A percentile compares a stretch with the other conserved stretches of the same genome.
Conservation (phyloP, 2,113 vertebrate species). For the Xiphophorus hellerii region DNA sequence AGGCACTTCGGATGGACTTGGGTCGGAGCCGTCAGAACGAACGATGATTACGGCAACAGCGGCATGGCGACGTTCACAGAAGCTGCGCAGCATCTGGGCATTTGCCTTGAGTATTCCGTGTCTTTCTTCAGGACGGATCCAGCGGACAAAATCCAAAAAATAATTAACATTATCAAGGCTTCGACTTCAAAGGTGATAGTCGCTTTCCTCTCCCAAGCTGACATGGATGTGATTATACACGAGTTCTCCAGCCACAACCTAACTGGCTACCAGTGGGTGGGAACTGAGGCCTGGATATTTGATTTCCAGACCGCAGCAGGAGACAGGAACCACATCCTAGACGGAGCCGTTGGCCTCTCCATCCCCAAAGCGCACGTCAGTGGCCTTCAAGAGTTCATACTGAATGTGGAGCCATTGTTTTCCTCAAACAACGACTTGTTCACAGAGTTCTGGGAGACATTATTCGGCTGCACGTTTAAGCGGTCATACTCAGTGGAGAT, state of each 20-base stretch:
- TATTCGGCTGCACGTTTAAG: constrained; percentile 68
- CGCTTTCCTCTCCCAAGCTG: constrained; percentile 64
- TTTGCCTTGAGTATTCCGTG: constrained; percentile 42
- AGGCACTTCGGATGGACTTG: constrained; percentile 76
- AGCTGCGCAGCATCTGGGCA: constrained; percentile 54
- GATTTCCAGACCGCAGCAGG: constrained; percentile 62
- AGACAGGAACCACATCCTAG: constrained; percentile 64
- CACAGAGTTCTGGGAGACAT: constrained; percentile 70
- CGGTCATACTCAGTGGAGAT: neutral
- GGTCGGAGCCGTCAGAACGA: constrained; percentile 72
- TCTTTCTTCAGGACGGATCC: constrained; percentile 67
- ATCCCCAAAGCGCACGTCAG: constrained; percentile 70
- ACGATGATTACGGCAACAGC: constrained; percentile 76
- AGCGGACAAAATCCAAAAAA: constrained; percentile 55
- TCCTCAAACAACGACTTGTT: constrained; percentile 62
- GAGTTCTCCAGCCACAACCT: constrained; percentile 70
- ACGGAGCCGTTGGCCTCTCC: constrained; percentile 76
- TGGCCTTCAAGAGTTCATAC: constrained; percentile 74
- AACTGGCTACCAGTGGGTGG: constrained; percentile 80
- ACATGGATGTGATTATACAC: constrained; percentile 65
- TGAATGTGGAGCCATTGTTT: constrained; percentile 63
- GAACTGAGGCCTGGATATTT: constrained; percentile 76
- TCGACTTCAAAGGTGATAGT: constrained; percentile 76
- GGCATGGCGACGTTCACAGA: constrained; percentile 72
- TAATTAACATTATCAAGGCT: constrained; percentile 65